Base-by-base conservation (phyloP, 2,797 vertebrate species). In the Sylvilagus floridanus region DNA sequence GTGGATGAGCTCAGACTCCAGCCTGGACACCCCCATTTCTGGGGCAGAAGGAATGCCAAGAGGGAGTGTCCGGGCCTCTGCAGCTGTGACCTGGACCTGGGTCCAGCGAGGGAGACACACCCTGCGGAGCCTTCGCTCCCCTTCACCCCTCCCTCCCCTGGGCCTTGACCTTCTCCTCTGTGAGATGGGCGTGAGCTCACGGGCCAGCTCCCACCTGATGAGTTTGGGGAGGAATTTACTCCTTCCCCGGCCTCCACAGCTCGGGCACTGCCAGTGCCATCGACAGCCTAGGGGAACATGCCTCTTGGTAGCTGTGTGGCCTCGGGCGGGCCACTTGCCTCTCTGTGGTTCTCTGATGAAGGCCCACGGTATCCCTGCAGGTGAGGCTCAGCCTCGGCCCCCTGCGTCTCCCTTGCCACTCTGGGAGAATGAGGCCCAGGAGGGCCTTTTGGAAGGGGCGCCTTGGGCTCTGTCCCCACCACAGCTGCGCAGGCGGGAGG, bases 1-100 rank as follows among this genome's bases (percentile, higher is more conserved):
- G 2, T 37, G 37, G 94, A 7, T 97, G 98, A 98, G 90, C 88
- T 98, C 97, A 97, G 90, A 54, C 42, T 93, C 47, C 72, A 65
- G 87, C 95, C 75, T 88, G 89, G 95, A 85, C 52, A 32, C 78
- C 88, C 90, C 69, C 8, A 2, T 88, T 93, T 78, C 86, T 85
- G 75, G 86, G 88, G 37, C 89, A 91, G 79, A 83, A 87, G 76
- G 63, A 60, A 54, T 65, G 78, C 72, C 94, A 90, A 54, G 71
- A 95, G 91, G 89, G 73, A 81, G 91, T 92, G 57, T 84, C 66
- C 71, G 60, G 83, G 65, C 69, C 60, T 90, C 47, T 1, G 4
- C 12, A 47, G 54, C n/a, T 14, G 6, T 16, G 0, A 52, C n/a
- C 35, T 3, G 14, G 37, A 1, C 30, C 37, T 10, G 68, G 10